Evolutionary conservation across 1,140 invertebrate genomes (phyloP).

Genomic region (Ylistrum balloti): DNA sequence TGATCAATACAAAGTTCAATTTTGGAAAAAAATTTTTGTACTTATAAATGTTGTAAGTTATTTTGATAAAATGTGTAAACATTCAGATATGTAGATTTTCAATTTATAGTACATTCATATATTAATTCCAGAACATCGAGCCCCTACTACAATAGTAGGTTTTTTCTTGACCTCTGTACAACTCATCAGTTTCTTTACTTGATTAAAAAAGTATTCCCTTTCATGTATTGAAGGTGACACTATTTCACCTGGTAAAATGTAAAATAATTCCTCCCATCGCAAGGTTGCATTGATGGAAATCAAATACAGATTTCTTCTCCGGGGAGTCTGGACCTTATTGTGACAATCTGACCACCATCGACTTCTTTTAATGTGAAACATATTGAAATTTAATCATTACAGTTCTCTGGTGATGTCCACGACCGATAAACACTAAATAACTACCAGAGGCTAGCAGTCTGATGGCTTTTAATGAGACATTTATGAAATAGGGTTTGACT

Average conservation of each 20-base stretch:
- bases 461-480: conserved; percentile 32
- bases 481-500: conserved; percentile 14
- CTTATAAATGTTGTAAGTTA: too few relatives aligned
- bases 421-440: background rate
- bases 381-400: conserved; percentile 40
- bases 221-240: background rate
- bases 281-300: conserved; percentile 33
- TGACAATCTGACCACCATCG: conserved; percentile 23
- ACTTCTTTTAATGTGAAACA: background rate
- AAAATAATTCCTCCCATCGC: conserved; percentile 27
- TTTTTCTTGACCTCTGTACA: background rate
- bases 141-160: background rate
- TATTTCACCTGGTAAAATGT: conserved; percentile 28
- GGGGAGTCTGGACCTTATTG: background rate
- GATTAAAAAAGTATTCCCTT: conserved; percentile 23
- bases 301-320: background rate
- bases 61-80: background rate
- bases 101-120: background rate
- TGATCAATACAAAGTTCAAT: too few relatives aligned
- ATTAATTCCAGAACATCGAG: background rate
- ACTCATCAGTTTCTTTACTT: background rate
- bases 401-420: background rate
- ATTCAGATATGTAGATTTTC: background rate
- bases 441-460: background rate
- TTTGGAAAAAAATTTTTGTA: too few relatives aligned